Evolutionary conservation across 2,113 vertebrate genomes (phyloP).

Genomic region (Anoplopoma fimbria): DNA sequence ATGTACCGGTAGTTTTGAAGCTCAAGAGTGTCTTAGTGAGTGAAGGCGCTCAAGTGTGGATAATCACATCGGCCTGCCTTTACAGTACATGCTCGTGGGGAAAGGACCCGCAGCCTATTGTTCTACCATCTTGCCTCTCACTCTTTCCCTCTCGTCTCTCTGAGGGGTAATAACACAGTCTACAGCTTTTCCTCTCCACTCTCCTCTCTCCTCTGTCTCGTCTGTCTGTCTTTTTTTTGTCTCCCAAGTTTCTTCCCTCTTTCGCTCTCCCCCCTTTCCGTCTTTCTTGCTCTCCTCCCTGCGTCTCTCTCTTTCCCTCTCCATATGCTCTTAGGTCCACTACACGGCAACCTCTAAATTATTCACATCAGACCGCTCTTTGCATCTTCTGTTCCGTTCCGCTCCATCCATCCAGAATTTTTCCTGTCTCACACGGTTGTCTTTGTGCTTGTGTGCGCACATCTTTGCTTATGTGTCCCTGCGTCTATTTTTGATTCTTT

Average conservation of each 20-base stretch:
- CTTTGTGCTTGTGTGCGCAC: background rate
- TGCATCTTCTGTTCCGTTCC: slow-evolving; percentile 68
- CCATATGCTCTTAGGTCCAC: slow-evolving; percentile 69
- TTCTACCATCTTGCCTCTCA: slow-evolving; percentile 53
- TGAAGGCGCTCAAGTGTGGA: slow-evolving; percentile 76
- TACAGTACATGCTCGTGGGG: slow-evolving; percentile 61
- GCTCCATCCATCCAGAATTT: slow-evolving; percentile 69
- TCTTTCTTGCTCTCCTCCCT: slow-evolving; percentile 13
- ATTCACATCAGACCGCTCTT: slow-evolving; percentile 78
- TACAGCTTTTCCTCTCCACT: slow-evolving; percentile 34
- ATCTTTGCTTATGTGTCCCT: slow-evolving; percentile 33
- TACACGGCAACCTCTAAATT: slow-evolving; percentile 77
- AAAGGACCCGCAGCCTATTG: slow-evolving; percentile 61
- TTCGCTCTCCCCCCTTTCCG: background rate
- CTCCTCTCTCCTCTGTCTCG: slow-evolving; percentile 26
- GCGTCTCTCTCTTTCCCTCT: slow-evolving; percentile 23
- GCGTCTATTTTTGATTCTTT: slow-evolving; percentile 62
- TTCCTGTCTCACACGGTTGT: slow-evolving; percentile 54
- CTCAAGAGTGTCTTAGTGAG: slow-evolving; percentile 76
- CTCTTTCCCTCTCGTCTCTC: slow-evolving; percentile 35
- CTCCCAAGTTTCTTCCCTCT: slow-evolving; percentile 5
- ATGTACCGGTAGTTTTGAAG: slow-evolving; percentile 73
- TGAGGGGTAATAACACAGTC: slow-evolving; percentile 48
- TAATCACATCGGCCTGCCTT: slow-evolving; percentile 78
- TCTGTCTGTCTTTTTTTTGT: slow-evolving; percentile 31